A percentile compares a stretch with the other conserved stretches of the same genome.
These are phyloP conservation scores for Mormyrus lacerda DNA, from an alignment of 2,113 vertebrate genomes.

Conservation along the genomic window DNA sequence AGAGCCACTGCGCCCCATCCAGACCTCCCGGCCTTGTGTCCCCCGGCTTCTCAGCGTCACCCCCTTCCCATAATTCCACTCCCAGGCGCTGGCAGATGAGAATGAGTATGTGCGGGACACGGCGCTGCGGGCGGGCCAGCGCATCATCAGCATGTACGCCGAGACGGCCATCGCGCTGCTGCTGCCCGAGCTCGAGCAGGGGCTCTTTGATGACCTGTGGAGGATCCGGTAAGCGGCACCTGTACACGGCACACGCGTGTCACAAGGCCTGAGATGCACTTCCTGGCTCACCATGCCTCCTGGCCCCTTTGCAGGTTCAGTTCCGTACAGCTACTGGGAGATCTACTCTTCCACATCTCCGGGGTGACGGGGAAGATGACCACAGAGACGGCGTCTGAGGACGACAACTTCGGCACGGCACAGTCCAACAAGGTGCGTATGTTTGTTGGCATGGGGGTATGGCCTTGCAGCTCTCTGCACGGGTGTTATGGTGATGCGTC, in stretches of 20 bases:
- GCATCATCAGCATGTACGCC: conserved; percentile 93
- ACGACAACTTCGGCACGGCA: conserved; percentile 96
- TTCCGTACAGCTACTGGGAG: conserved; percentile 95
- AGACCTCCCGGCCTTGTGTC: neutral
- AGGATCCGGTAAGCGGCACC: conserved; percentile 74
- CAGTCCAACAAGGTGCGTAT: conserved; percentile 83
- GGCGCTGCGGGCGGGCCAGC: conserved; percentile 82
- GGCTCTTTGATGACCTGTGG: conserved; percentile 95
- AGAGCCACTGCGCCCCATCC: neutral
- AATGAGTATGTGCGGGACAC: conserved; percentile 97
- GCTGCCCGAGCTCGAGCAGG: conserved; percentile 93
- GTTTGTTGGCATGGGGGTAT: neutral
- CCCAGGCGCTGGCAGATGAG: conserved; percentile 91
- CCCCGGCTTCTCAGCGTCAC: neutral
- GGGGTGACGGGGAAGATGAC: conserved; percentile 99
- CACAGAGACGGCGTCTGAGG: conserved; percentile 93
- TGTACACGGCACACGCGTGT: neutral
- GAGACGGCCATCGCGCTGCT: conserved; percentile 90
- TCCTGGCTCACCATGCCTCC: neutral
- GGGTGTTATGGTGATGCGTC: neutral
- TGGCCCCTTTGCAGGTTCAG: conserved; percentile 72
- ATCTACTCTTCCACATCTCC: conserved; percentile 95
- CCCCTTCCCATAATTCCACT: neutral
- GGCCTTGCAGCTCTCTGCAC: neutral
- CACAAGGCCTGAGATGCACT: neutral